Conservation (phyloP, 2,888 invertebrate species). For the Gymnosoma rotundatum region DNA sequence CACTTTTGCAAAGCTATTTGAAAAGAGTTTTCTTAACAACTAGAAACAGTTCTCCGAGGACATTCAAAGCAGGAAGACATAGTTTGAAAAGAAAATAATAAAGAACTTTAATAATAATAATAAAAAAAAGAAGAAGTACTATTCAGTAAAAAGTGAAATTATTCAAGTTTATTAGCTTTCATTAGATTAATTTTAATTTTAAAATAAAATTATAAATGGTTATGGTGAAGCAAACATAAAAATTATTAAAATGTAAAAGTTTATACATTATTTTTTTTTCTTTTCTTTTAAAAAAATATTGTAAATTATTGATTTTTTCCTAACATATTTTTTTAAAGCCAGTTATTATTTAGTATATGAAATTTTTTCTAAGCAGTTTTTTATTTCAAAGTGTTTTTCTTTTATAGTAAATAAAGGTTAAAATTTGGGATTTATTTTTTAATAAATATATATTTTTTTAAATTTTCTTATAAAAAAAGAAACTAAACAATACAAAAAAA, state of each 20-base stretch:
- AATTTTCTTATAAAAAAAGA: slow-evolving; percentile 5
- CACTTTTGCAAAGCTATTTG: slow-evolving; percentile 67
- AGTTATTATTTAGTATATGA: slow-evolving; percentile 47
- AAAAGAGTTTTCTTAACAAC: slow-evolving; percentile 64
- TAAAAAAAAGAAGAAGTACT: slow-evolving; percentile 41
- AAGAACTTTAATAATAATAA: slow-evolving; percentile 7
- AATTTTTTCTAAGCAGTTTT: background rate
- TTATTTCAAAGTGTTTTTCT: background rate
- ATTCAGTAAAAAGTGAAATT: slow-evolving; percentile 55
- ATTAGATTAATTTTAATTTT: slow-evolving; percentile 28
- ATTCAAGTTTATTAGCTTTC: slow-evolving; percentile 16
- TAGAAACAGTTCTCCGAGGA: slow-evolving; percentile 70
- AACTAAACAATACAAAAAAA: slow-evolving; percentile 6
- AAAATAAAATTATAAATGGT: slow-evolving; percentile 1
- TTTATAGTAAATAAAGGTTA: background rate
- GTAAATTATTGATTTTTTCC: slow-evolving; percentile 58
- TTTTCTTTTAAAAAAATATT: slow-evolving; percentile 49
- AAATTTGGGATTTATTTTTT: background rate
- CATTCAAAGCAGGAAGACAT: slow-evolving; percentile 67
- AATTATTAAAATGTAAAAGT: slow-evolving; percentile 14
- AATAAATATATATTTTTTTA: background rate
- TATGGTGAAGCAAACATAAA: background rate
- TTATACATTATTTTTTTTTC: slow-evolving; percentile 35
- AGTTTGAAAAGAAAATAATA: slow-evolving; percentile 27
- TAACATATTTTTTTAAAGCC: slow-evolving; percentile 54